Base-by-base conservation (phyloP, 64 coral and sea anemone species). In the Pachyseris speciosa region DNA sequence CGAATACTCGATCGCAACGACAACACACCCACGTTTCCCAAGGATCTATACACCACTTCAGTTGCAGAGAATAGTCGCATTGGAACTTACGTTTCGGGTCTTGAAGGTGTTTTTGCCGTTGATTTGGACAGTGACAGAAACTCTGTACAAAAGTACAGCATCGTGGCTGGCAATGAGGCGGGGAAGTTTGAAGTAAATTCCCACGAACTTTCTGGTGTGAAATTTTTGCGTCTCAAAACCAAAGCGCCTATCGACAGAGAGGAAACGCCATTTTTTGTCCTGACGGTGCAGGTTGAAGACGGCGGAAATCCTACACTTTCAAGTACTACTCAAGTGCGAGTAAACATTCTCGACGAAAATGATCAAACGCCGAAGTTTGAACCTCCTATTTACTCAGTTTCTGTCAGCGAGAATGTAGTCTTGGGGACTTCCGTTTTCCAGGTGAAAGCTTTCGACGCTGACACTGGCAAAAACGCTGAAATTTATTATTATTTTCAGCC, bases 281-380 rank as follows among this genome's bases (percentile, higher is more conserved):
- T 99, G 44, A 95, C 93, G 9, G 94, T 99, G 7, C 32, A 95
- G 65, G 97, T 93, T 31, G 42, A n/a, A 29, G 97, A 99, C 67
- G 89, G 93, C 7, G 93, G 97, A 57, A 93, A 63, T 22, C 86
- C 85, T 43, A 1, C 69, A 7, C 77, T 89, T 24, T 61, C 38
- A 27, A 95, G 86, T 39, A 85, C 77, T 11, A 83, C 87, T 63
- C 97, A 99, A 44, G 50, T 99, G 8, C 40, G 97, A 78, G 84
- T 99, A 20, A 95, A 99, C 74, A 67, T 95, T 40, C 86, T 95
- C n/a, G 97, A 99, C 53, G 78, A 89, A 64, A 99, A 99, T 67
- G 97, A 99, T 67, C 89, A 94, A 27, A 30, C n/a, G 26, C 97
- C 97, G 13, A 44, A 53, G 22, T 99, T 99, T 81, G 52, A 79